These are phyloP conservation scores for Osmerus eperlanus DNA, from an alignment of 2,113 vertebrate genomes.

Conservation along the genomic window DNA sequence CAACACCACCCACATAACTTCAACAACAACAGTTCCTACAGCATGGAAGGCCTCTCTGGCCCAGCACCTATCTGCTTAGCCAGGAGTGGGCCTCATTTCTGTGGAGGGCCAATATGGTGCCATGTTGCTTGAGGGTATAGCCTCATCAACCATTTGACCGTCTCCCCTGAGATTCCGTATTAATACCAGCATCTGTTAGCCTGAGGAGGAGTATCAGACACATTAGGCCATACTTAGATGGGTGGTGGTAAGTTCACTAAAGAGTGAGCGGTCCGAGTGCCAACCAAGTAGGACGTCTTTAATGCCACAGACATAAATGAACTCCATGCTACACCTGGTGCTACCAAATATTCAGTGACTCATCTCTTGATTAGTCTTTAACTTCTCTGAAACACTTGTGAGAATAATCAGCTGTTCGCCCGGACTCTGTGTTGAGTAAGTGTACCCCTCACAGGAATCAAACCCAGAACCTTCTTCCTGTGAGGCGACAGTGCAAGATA, in stretches of 20 bases:
- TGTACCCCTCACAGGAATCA: no score
- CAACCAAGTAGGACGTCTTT: conserved; percentile 19
- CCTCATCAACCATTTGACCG: conserved; percentile 62
- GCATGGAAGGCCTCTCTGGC: conserved; percentile 24
- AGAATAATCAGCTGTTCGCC: conserved; percentile 40
- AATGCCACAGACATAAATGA: conserved; percentile 17
- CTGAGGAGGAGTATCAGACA: conserved; percentile 33
- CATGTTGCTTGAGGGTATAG: conserved; percentile 63
- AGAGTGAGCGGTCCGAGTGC: conserved; percentile 25
- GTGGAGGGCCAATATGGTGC: conserved; percentile 49
- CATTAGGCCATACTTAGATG: conserved; percentile 20
- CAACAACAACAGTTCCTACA: conserved; percentile 18
- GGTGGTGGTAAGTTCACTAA: conserved; percentile 49
- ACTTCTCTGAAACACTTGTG: conserved; percentile 36
- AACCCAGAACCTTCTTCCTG: no score
- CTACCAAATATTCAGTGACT: conserved; percentile 43
- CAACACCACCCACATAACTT: background rate
- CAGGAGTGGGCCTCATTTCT: conserved; percentile 37
- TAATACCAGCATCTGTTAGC: conserved; percentile 65
- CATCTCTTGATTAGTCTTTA: conserved; percentile 45
- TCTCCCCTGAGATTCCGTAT: conserved; percentile 42
- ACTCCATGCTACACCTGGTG: conserved; percentile 36
- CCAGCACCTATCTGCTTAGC: conserved; percentile 57
- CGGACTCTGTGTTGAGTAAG: conserved; percentile 37
- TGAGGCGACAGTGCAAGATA: no score